Evolutionary conservation across 2,888 invertebrate genomes (phyloP).

Genomic region (Patella pellucida): DNA sequence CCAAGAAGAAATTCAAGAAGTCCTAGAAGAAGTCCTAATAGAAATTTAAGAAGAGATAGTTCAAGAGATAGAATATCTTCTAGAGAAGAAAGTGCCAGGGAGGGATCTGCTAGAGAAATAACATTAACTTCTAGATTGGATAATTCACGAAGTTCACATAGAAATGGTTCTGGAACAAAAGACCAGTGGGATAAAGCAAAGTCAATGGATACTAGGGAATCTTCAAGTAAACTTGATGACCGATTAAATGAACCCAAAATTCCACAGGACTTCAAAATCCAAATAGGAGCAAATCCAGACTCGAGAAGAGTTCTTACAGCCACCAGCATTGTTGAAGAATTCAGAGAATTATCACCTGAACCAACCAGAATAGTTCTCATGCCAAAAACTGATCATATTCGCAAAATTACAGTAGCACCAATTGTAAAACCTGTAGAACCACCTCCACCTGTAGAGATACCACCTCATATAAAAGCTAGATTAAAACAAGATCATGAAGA

Average conservation of each 20-base stretch:
- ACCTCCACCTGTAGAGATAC: not conserved
- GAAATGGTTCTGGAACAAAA: not conserved
- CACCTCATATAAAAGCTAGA: not conserved
- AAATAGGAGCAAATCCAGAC: not conserved
- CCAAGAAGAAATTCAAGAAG: not conserved
- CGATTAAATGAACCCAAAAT: not conserved
- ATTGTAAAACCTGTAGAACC: not conserved
- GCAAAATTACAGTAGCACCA: not conserved
- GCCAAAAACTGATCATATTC: conserved; percentile 3
- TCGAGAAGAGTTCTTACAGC: not conserved
- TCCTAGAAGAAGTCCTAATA: not conserved
- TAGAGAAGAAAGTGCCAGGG: not conserved
- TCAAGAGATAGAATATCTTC: not conserved
- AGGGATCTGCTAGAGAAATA: not conserved
- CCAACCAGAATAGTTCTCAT: not conserved
- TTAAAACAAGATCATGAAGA: conserved; percentile 39
- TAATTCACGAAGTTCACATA: not conserved
- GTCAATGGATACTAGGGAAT: not conserved
- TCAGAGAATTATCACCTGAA: not conserved
- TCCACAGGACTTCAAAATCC: not conserved
- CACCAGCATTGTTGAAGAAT: not conserved
- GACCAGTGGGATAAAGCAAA: not conserved
- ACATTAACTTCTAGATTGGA: not conserved
- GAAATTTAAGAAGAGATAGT: not conserved
- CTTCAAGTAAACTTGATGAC: not conserved